Base-by-base conservation (phyloP, 2,888 invertebrate species). In the Baccha elongata region DNA sequence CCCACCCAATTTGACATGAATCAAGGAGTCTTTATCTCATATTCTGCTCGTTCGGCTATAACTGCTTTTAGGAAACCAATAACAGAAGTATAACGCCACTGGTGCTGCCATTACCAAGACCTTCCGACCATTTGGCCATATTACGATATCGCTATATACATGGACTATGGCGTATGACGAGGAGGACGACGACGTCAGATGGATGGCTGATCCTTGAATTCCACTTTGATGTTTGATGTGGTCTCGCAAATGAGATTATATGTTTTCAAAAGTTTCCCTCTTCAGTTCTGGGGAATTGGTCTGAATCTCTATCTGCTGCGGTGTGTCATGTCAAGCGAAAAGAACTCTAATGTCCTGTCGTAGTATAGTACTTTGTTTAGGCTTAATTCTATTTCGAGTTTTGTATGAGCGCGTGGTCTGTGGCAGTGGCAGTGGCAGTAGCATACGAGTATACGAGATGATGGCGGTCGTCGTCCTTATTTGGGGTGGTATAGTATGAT, bases 171-270 rank as follows among this genome's bases (percentile, higher is more conserved):
- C 17, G 8, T 21, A 48, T 29, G 64, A 19, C 19, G 26, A 62
- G 26, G 23, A 62, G 13, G 53, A 53, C 46, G 40, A 50, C 67
- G 48, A 53, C 55, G 55, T 58, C 62, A 44, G 55, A 62, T 58
- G 72, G 60, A 76, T 83, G 83, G 76, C 73, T 83, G 83, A 83
- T 83, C 83, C 83, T 83, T 83, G 78, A 83, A 83, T 83, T 73
- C 73, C 73, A 78, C 83, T 83, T 78, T 83, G 83, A 83, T 83
- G 83, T 83, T 83, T 83, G 83, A 83, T 83, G 83, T 83, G 83
- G 83, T 83, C 64, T 58, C 76, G 72, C 72, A 83, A 83, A 83
- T 83, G 83, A 83, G 83, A 83, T 83, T 83, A 83, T 83, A 78
- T 73, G 83, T 83, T 83, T 78, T 76, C 78, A 67, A 83, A 83